A percentile compares a stretch with the other conserved stretches of the same genome.
These are phyloP conservation scores for Aphelenchoides fujianensis DNA, from an alignment of 1,140 invertebrate genomes.

Conservation along the genomic window DNA sequence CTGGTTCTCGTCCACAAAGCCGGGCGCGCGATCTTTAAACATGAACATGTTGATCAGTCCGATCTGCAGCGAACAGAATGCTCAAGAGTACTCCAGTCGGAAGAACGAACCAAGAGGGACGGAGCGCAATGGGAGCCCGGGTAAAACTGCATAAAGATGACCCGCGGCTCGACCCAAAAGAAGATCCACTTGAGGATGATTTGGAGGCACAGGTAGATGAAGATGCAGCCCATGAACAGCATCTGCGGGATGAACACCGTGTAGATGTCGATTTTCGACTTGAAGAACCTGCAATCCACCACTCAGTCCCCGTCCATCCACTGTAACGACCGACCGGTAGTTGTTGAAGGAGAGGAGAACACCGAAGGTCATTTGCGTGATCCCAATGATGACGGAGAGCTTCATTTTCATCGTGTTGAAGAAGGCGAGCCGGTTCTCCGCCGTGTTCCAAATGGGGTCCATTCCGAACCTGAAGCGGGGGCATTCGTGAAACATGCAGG, in stretches of 20 bases:
- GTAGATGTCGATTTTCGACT: slow-evolving; percentile 70
- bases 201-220: slow-evolving; percentile 87
- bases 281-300: slow-evolving; percentile 51
- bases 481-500: no score
- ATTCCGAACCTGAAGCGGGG: no score
- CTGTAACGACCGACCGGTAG: slow-evolving; percentile 71
- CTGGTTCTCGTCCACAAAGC: slow-evolving; percentile 44
- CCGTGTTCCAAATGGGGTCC: slow-evolving; percentile 63
- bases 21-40: slow-evolving; percentile 63
- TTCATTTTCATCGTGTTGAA: slow-evolving; percentile 81
- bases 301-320: no score
- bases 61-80: no score
- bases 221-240: slow-evolving; percentile 81
- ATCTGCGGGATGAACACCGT: slow-evolving; percentile 90
- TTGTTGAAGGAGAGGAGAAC: slow-evolving; percentile 84
- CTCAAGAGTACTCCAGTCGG: no score
- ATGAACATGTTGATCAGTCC: slow-evolving; percentile 71
- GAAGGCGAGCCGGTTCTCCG: slow-evolving; percentile 59
- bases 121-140: slow-evolving; percentile 67
- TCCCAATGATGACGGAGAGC: slow-evolving; percentile 89
- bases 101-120: slow-evolving; percentile 66
- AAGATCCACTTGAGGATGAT: slow-evolving; percentile 83
- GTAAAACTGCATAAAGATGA: slow-evolving; percentile 53
- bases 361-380: slow-evolving; percentile 94
- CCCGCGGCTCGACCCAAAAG: slow-evolving; percentile 68